phyloP scores from a whole-genome alignment of 2,888 invertebrate genomes.

The Pyrrhosoma nymphula region DNA sequence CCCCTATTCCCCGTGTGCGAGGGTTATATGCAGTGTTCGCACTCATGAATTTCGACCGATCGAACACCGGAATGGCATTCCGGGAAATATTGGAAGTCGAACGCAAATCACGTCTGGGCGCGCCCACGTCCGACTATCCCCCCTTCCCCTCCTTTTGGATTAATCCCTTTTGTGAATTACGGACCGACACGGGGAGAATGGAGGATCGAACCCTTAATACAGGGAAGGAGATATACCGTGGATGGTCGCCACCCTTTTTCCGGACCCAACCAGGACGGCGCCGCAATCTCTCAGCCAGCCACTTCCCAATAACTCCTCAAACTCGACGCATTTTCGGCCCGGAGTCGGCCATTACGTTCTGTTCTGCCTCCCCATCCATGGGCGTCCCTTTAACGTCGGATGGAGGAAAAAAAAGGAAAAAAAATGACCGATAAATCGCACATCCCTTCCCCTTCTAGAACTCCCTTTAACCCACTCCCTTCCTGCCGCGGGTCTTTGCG shows the following conservation, averaged over 20 bases:
- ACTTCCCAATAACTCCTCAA: slow-evolving; percentile 57
- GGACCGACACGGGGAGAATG: background rate
- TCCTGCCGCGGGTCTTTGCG: background rate
- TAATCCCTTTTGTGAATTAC: background rate
- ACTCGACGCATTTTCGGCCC: slow-evolving; percentile 54
- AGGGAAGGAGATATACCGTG: background rate
- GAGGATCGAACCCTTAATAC: background rate
- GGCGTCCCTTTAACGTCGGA: background rate
- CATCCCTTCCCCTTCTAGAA: background rate
- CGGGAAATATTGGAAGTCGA: background rate
- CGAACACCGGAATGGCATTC: background rate
- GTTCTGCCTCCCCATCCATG: slow-evolving; percentile 17
- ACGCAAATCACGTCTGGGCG: background rate
- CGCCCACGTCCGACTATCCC: background rate
- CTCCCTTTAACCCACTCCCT: background rate
- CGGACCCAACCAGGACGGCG: slow-evolving; percentile 39
- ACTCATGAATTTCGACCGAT: background rate
- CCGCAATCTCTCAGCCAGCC: slow-evolving; percentile 42
- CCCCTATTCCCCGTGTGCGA: too few species aligned
- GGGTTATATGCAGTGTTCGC: background rate
- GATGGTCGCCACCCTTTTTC: background rate
- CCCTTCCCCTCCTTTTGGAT: background rate
- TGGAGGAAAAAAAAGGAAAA: background rate
- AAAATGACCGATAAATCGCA: slow-evolving; percentile 54
- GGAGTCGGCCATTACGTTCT: slow-evolving; percentile 42